Evolutionary conservation across 1,140 invertebrate genomes (phyloP).

Genomic region (Ceratosolen solmsi): DNA sequence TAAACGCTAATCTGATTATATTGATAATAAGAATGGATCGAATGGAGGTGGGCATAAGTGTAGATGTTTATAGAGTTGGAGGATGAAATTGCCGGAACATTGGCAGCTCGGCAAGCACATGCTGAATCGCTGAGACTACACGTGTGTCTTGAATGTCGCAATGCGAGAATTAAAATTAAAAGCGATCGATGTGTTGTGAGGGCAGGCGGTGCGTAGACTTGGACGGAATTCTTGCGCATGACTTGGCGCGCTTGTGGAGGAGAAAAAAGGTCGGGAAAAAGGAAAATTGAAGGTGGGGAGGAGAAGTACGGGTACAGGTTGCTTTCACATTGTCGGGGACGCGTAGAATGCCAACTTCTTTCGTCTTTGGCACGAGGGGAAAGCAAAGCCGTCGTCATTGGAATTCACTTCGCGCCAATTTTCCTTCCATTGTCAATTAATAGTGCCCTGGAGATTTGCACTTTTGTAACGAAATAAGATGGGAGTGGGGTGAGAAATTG

Average conservation of each 20-base stretch:
- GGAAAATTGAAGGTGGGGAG: too few relatives aligned
- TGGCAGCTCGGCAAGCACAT: neutral
- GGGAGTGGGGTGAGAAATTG: too few relatives aligned
- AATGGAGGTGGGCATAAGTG: neutral
- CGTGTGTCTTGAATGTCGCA: neutral
- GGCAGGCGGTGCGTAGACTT: neutral
- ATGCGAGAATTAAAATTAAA: neutral
- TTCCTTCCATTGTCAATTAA: constrained; percentile 1
- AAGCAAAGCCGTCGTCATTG: constrained; percentile 1
- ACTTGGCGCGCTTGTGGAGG: neutral
- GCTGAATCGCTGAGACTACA: neutral
- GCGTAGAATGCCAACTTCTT: constrained; percentile 9
- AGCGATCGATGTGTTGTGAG: neutral
- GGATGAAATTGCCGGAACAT: too few relatives aligned
- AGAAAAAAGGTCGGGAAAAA: neutral
- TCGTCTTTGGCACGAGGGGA: neutral
- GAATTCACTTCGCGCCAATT: constrained; percentile 23
- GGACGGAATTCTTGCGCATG: neutral
- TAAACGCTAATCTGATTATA: neutral
- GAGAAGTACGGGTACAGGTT: neutral
- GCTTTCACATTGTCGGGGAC: constrained; percentile 42
- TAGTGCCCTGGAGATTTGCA: neutral
- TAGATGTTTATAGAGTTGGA: neutral
- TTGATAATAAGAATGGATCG: neutral
- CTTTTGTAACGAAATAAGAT: neutral